Percentiles rank a stretch among this genome's conserved stretches.
These are phyloP conservation scores for Delia radicum DNA, from an alignment of 1,140 invertebrate species.

Conservation along the genomic window DNA sequence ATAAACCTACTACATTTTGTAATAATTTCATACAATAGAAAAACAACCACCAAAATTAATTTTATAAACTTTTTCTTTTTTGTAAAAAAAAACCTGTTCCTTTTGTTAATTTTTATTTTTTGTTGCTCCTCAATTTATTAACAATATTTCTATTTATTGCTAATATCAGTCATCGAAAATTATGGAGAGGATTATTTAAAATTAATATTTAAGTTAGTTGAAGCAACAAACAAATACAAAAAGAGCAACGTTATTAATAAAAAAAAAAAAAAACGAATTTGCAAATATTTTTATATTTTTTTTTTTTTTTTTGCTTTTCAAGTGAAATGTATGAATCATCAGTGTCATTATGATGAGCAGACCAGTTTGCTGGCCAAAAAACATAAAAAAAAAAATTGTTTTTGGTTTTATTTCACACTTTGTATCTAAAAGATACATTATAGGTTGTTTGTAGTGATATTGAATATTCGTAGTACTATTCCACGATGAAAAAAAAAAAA, in stretches of 20 bases:
- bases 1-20: no score
- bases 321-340: not conserved
- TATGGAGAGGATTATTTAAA: not conserved
- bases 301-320: not conserved
- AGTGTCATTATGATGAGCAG: not conserved
- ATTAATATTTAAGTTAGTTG: not conserved
- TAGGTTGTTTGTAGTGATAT: not conserved
- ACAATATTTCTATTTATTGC: not conserved
- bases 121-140: not conserved
- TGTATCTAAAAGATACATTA: not conserved
- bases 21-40: no score
- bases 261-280: not conserved
- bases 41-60: no score
- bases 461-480: not conserved
- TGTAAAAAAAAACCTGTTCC: not conserved
- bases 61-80: no score
- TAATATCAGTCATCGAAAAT: not conserved
- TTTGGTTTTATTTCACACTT: not conserved
- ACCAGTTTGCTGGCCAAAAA: not conserved
- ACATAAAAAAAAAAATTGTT: not conserved
- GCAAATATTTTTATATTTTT: not conserved
- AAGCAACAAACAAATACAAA: not conserved
- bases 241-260: not conserved
- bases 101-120: not conserved
- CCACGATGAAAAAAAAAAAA: not conserved